Conservation (phyloP, 2,888 invertebrate genomes). For the Platerodrilus igneus region DNA sequence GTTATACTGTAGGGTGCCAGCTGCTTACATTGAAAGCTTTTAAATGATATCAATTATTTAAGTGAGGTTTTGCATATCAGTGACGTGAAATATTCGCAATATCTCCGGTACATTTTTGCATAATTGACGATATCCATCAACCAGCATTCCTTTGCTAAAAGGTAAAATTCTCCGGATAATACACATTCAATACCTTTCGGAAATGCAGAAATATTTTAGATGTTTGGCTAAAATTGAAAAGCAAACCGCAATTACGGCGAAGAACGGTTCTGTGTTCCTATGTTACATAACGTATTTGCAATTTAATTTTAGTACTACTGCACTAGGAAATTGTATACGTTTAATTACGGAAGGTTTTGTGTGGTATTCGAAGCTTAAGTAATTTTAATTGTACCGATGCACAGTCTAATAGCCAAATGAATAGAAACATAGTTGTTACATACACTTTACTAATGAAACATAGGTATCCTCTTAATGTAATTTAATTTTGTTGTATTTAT, state of each 20-base stretch:
- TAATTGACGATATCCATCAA: constrained; percentile 26
- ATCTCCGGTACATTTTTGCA: constrained; percentile 22
- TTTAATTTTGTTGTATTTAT: too few species aligned
- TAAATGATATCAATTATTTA: constrained; percentile 34
- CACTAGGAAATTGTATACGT: too few species aligned
- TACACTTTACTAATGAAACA: too few species aligned
- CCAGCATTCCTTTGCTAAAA: constrained; percentile 11
- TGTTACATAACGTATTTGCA: too few species aligned
- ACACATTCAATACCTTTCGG: background rate
- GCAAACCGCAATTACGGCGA: background rate
- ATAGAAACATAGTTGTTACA: too few species aligned
- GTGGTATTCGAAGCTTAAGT: too few species aligned
- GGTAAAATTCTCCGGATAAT: background rate
- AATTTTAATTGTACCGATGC: too few species aligned
- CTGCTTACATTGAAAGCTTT: constrained; percentile 31
- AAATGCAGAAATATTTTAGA: background rate
- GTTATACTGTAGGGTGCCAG: too few species aligned
- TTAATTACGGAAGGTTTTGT: background rate
- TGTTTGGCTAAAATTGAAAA: background rate
- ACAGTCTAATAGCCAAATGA: too few species aligned
- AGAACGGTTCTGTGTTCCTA: too few species aligned
- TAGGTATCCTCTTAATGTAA: too few species aligned
- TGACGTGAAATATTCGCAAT: constrained; percentile 28
- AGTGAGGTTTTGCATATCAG: constrained; percentile 26
- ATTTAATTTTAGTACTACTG: too few species aligned